A percentile compares a stretch with the other conserved stretches of the same genome.
Evolutionary conservation across 2,888 invertebrate genomes (phyloP).

Genomic region (Chaitophorus viminalis): DNA sequence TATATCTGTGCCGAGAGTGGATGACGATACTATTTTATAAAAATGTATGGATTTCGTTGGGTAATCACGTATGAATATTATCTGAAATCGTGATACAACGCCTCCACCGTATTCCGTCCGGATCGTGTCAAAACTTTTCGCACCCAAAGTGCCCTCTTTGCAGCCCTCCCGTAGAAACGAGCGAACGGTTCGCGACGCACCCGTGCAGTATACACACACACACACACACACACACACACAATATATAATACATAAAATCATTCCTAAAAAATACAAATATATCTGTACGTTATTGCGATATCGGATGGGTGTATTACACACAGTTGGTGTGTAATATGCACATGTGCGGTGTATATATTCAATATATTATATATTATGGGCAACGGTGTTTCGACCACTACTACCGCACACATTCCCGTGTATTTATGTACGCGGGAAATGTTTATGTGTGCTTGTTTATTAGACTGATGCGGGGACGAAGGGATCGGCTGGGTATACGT

Average conservation of each 20-base stretch:
- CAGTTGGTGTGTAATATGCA: too few relatives aligned
- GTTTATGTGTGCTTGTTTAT: not conserved
- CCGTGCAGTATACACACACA: not conserved
- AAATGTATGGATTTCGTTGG: too few relatives aligned
- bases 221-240: not conserved
- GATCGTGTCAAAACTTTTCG: too few relatives aligned
- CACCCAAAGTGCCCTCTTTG: too few relatives aligned
- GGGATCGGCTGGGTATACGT: not conserved
- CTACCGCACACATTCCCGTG: not conserved
- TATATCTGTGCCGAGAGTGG: too few relatives aligned
- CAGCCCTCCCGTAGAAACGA: too few relatives aligned
- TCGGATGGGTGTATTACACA: too few relatives aligned
- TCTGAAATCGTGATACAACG: too few relatives aligned
- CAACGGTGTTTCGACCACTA: not conserved
- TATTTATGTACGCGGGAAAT: not conserved
- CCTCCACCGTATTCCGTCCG: too few relatives aligned
- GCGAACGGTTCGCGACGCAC: too few relatives aligned
- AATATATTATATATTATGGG: not conserved
- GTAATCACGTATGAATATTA: too few relatives aligned
- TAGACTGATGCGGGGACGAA: not conserved
- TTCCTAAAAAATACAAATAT: not conserved
- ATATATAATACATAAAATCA: not conserved
- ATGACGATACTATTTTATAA: too few relatives aligned
- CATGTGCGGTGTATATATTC: not conserved
- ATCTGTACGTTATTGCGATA: not conserved